Evolutionary conservation across 1,140 invertebrate species (phyloP).

Genomic region (Panulirus ornatus): DNA sequence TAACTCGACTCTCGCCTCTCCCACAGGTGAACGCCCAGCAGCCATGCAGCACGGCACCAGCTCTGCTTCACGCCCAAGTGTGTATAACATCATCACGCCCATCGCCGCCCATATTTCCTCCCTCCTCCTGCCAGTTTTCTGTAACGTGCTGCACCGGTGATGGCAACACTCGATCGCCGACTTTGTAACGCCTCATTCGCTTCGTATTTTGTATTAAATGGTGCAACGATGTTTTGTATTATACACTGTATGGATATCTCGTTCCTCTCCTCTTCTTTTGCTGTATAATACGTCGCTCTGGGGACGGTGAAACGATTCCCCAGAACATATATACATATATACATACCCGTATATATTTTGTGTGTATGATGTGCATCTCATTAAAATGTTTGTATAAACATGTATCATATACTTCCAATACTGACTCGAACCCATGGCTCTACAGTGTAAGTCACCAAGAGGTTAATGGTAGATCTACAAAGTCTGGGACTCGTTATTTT

Average conservation of each 20-base stretch:
- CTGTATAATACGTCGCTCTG: neutral
- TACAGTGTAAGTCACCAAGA: too few relatives aligned
- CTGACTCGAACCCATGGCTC: neutral
- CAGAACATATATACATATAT: too few relatives aligned
- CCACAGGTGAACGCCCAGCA: conserved; percentile 55
- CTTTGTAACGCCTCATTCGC: conserved; percentile 4
- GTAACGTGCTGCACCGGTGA: neutral
- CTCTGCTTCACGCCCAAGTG: neutral
- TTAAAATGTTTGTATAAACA: neutral
- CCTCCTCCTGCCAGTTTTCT: conserved; percentile 3
- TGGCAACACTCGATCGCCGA: conserved; percentile 8
- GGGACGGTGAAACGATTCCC: neutral
- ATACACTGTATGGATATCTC: conserved; percentile 24
- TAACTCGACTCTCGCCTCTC: too few relatives aligned
- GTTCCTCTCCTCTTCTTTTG: neutral
- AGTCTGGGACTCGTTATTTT: neutral
- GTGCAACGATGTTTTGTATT: conserved; percentile 37
- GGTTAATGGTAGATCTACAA: too few relatives aligned
- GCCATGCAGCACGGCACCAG: conserved; percentile 63
- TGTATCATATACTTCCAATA: conserved; percentile 1
- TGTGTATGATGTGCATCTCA: neutral
- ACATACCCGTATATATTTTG: too few relatives aligned
- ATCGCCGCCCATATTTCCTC: neutral
- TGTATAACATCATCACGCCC: neutral
- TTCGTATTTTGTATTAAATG: conserved; percentile 38